Percentiles rank a stretch among this genome's conserved stretches.
These are phyloP conservation scores for Pogonophryne albipinna DNA, from an alignment of 2,797 vertebrate species.

Conservation along the genomic window DNA sequence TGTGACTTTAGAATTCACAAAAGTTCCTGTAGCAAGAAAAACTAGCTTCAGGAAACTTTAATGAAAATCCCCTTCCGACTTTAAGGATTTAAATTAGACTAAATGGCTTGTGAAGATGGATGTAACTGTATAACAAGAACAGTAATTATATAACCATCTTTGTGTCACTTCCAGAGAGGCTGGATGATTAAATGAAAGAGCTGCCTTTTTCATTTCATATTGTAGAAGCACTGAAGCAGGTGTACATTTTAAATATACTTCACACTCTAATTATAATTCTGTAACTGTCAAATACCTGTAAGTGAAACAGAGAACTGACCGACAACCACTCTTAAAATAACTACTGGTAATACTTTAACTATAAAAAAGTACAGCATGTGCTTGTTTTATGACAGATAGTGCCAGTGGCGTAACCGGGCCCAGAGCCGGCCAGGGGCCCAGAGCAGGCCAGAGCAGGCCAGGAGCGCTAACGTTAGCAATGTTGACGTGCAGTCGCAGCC, in stretches of 20 bases:
- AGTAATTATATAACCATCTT: constrained; percentile 21
- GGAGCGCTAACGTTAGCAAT: no score
- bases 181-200: constrained; percentile 17
- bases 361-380: neutral
- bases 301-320: neutral
- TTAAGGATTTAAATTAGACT: constrained; percentile 15
- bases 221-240: neutral
- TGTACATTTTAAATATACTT: constrained; percentile 13
- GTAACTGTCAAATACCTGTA: constrained; percentile 2
- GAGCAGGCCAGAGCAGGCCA: no score
- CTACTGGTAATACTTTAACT: neutral
- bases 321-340: neutral
- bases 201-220: constrained; percentile 28
- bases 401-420: no score
- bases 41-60: neutral
- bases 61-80: neutral
- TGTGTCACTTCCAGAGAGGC: constrained; percentile 16
- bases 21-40: neutral
- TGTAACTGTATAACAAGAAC: constrained; percentile 3
- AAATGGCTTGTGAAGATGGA: constrained; percentile 1
- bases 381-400: neutral
- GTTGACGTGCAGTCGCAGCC: no score
- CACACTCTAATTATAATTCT: constrained; percentile 15
- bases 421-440: no score
- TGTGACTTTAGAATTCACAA: neutral